Conservation (phyloP, 2,797 vertebrate genomes). For the Podarcis lilfordi region DNA sequence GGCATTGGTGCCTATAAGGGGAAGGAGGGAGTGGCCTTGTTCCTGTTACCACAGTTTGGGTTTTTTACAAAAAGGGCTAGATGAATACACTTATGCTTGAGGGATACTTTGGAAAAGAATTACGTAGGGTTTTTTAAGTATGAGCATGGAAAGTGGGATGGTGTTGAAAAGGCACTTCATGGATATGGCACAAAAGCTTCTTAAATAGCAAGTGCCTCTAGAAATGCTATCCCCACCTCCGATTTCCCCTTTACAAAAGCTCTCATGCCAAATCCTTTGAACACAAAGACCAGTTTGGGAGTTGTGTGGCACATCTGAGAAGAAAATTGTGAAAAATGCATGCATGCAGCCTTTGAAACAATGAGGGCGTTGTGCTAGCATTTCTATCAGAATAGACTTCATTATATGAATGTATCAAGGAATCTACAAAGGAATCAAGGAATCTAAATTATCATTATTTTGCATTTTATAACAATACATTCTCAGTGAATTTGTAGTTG, state of each 20-base stretch:
- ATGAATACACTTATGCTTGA: not conserved
- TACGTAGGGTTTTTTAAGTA: not conserved
- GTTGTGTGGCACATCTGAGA: not conserved
- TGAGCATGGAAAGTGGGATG: not conserved
- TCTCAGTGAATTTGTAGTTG: not conserved
- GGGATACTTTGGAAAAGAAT: not conserved
- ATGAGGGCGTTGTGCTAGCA: not conserved
- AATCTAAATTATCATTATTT: not conserved
- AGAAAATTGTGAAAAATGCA: not conserved
- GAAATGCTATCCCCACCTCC: not conserved
- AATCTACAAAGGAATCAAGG: not conserved
- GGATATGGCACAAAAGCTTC: not conserved
- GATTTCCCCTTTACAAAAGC: not conserved
- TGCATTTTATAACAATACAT: not conserved
- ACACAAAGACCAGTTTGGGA: slow-evolving; percentile 8
- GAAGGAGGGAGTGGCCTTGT: not conserved
- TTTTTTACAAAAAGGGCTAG: not conserved
- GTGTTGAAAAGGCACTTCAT: not conserved
- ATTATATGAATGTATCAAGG: not conserved
- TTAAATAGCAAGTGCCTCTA: not conserved
- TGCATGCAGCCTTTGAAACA: not conserved
- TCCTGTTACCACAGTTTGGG: not conserved
- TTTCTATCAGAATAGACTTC: not conserved
- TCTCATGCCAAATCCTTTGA: not conserved
- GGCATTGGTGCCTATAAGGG: not conserved